These are phyloP conservation scores for Camponotus vicinus DNA, from an alignment of 1,140 invertebrate genomes.

Conservation along the genomic window DNA sequence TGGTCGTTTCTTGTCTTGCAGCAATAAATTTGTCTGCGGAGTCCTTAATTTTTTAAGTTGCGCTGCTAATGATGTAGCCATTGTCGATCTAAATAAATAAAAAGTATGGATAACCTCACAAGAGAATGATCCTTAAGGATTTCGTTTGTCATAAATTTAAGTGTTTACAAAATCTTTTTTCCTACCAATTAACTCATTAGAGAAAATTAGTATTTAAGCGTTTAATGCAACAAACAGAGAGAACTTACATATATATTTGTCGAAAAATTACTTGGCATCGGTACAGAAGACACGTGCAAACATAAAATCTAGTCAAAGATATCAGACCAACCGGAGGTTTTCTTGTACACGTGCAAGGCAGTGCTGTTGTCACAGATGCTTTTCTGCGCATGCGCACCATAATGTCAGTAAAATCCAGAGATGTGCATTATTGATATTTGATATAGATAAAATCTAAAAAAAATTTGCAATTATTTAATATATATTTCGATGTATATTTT, in stretches of 20 bases:
- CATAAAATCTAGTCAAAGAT: no score
- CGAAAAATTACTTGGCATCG: not conserved
- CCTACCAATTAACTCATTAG: not conserved
- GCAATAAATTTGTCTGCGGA: constrained; percentile 92
- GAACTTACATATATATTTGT: not conserved
- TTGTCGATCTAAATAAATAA: constrained; percentile 69
- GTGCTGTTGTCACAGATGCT: no score
- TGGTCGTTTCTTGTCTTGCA: constrained; percentile 90
- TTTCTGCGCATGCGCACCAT: no score
- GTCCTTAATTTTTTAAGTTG: constrained; percentile 93
- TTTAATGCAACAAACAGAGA: not conserved
- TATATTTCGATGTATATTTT: no score
- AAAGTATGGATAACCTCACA: not conserved
- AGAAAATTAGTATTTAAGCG: not conserved
- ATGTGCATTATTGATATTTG: no score
- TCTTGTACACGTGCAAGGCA: no score
- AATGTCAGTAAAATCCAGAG: no score
- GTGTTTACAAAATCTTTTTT: not conserved
- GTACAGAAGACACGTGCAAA: no score
- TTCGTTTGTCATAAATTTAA: not conserved
- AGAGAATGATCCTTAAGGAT: not conserved
- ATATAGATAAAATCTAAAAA: no score
- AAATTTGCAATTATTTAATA: no score
- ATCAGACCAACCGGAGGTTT: no score
- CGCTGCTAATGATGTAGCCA: constrained; percentile 92